Conservation (phyloP, 1,140 invertebrate genomes). For the Paralvinella palmiformis region DNA sequence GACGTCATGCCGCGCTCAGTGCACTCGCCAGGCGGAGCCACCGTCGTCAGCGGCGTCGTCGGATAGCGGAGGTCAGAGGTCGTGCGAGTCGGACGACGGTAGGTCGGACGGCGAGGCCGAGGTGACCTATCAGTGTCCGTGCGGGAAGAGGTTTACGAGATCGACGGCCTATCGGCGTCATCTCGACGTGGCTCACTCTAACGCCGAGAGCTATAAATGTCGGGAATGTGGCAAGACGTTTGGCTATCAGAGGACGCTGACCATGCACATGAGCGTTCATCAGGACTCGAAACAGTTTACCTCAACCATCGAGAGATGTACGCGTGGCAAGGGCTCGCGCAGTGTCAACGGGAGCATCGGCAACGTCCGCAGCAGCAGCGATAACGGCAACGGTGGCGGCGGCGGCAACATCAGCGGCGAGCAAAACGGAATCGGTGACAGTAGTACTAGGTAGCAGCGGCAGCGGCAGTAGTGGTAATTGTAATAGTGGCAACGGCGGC, state of each 20-base stretch:
- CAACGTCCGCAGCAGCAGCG: not conserved
- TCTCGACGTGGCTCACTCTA: conserved; percentile 15
- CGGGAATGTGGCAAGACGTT: conserved; percentile 14
- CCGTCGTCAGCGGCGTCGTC: too few relatives aligned
- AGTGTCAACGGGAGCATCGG: not conserved
- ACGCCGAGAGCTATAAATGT: conserved; percentile 1
- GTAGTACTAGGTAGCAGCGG: too few relatives aligned
- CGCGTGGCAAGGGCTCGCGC: not conserved
- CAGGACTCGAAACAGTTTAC: not conserved
- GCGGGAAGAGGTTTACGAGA: conserved; percentile 8
- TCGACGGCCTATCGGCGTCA: conserved; percentile 5
- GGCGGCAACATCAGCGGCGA: not conserved
- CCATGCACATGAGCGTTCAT: conserved; percentile 17
- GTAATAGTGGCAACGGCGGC: too few relatives aligned
- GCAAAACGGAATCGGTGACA: not conserved
- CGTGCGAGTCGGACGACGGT: too few relatives aligned
- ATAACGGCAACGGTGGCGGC: not conserved
- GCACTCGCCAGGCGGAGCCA: too few relatives aligned
- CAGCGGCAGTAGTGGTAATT: too few relatives aligned
- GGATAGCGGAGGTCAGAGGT: too few relatives aligned
- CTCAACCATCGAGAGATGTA: not conserved
- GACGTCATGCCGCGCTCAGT: too few relatives aligned
- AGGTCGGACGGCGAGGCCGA: not conserved
- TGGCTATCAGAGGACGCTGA: conserved; percentile 16
- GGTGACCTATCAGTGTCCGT: not conserved